Percentiles rank a stretch among this genome's conserved stretches.
These are phyloP conservation scores for Paradoxurus hermaphroditus DNA, from an alignment of 2,113 vertebrate genomes.

Conservation along the genomic window DNA sequence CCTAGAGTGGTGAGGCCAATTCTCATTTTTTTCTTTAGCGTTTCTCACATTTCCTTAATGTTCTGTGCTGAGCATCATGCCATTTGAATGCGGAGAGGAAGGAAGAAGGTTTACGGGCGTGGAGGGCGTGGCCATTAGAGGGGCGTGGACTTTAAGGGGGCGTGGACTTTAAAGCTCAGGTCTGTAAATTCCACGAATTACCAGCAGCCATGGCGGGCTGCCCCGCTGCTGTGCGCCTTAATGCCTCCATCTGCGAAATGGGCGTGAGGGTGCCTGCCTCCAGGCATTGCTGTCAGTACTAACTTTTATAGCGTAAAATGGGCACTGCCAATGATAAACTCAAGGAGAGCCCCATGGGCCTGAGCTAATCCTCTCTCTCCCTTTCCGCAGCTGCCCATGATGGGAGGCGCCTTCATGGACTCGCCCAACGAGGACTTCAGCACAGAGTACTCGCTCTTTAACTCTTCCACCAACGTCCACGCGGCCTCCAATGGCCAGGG, in stretches of 20 bases:
- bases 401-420: slow-evolving; percentile 99
- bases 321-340: accelerated
- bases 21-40: not conserved
- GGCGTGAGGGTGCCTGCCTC: not conserved
- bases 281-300: too few species aligned
- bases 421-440: slow-evolving; percentile 97
- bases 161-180: not conserved
- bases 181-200: accelerated
- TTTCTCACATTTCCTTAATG: not conserved
- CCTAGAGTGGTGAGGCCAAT: not conserved
- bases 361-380: slow-evolving; percentile 56
- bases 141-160: not conserved
- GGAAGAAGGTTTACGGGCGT: accelerated
- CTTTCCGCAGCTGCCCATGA: slow-evolving; percentile 94
- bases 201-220: accelerated
- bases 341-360: not conserved
- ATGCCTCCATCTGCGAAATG: not conserved
- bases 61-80: not conserved
- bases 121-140: not conserved
- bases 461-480: slow-evolving; percentile 95
- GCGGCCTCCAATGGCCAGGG: slow-evolving; percentile 86
- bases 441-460: slow-evolving; percentile 96
- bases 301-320: not conserved
- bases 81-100: not conserved
- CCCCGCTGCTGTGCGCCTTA: accelerated